phyloP scores from a whole-genome alignment of 2,113 vertebrate genomes.

The Pelecanoides urinatrix region DNA sequence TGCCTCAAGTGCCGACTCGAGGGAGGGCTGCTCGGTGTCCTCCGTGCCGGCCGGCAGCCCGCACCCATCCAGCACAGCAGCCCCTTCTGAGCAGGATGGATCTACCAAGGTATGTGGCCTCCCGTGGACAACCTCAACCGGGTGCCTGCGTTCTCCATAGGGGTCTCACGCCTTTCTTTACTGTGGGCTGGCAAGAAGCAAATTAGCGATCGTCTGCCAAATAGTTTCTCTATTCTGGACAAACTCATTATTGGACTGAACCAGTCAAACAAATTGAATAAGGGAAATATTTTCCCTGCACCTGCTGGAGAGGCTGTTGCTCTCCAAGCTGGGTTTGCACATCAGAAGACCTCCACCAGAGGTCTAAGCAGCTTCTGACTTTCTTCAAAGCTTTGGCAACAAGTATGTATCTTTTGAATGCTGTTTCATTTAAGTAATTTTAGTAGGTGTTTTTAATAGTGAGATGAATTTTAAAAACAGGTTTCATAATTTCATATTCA shows the following conservation, averaged over 20 bases:
- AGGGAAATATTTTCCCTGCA: slow-evolving; percentile 29
- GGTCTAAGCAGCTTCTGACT: slow-evolving; percentile 16
- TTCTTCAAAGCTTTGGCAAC: not conserved
- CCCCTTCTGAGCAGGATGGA: not conserved
- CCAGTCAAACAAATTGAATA: slow-evolving; percentile 11
- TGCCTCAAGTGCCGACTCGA: fast-evolving
- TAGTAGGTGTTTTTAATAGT: not conserved
- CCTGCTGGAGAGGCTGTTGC: slow-evolving; percentile 39
- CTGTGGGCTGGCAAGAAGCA: not conserved
- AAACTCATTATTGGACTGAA: not conserved
- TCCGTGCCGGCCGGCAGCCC: fast-evolving
- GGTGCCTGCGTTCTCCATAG: fast-evolving
- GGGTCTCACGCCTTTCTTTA: not conserved
- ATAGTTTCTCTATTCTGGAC: not conserved
- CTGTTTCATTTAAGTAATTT: not conserved
- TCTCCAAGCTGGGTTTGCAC: not conserved
- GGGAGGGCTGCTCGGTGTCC: not conserved
- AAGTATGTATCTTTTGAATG: not conserved
- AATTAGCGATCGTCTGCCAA: not conserved
- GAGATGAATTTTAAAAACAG: not conserved
- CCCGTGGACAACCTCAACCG: fast-evolving
- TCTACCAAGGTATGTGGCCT: not conserved
- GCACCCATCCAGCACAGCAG: fast-evolving
- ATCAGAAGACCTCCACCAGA: slow-evolving; percentile 2
- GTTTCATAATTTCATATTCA: not conserved